Evolutionary conservation across 2,113 vertebrate species (phyloP).

Genomic region (Hirundichthys speculiger): DNA sequence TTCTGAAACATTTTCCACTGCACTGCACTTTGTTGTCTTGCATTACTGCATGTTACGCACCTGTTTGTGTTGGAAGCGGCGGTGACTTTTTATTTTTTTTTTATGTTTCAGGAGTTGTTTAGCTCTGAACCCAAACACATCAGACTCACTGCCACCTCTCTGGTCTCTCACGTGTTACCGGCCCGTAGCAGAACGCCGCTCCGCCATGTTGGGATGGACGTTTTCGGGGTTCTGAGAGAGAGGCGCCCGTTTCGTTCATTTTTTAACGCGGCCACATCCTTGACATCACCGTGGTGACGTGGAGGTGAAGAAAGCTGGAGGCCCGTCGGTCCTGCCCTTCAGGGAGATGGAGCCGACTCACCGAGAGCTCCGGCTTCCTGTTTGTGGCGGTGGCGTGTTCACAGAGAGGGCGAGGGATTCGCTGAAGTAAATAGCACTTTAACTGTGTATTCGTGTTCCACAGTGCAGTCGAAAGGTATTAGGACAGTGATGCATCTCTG

Average conservation of each 20-base stretch:
- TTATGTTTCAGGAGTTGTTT: no score
- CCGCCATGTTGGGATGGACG: neutral
- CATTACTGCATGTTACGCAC: constrained; percentile 12
- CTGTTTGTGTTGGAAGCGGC: neutral
- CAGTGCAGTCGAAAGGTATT: constrained; percentile 35
- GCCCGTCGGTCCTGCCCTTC: constrained; percentile 43
- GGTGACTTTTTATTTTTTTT: constrained; percentile 19
- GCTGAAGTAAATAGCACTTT: constrained; percentile 72
- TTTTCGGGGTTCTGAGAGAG: constrained; percentile 36
- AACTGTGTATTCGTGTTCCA: constrained; percentile 58
- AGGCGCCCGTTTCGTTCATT: constrained; percentile 24
- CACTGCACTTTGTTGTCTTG: constrained; percentile 38
- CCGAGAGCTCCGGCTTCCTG: constrained; percentile 33
- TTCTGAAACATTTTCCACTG: constrained; percentile 6
- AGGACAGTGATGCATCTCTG: constrained; percentile 6
- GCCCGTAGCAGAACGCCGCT: no score
- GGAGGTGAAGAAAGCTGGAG: constrained; percentile 36
- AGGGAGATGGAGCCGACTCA: constrained; percentile 20
- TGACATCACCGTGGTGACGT: constrained; percentile 41
- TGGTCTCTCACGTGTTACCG: no score
- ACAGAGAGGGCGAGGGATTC: constrained; percentile 30
- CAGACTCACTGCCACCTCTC: no score
- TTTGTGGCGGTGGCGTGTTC: constrained; percentile 16
- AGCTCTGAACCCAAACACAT: no score
- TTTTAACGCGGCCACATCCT: constrained; percentile 54